Conservation (phyloP, 2,113 vertebrate species). For the Mungos mungo region DNA sequence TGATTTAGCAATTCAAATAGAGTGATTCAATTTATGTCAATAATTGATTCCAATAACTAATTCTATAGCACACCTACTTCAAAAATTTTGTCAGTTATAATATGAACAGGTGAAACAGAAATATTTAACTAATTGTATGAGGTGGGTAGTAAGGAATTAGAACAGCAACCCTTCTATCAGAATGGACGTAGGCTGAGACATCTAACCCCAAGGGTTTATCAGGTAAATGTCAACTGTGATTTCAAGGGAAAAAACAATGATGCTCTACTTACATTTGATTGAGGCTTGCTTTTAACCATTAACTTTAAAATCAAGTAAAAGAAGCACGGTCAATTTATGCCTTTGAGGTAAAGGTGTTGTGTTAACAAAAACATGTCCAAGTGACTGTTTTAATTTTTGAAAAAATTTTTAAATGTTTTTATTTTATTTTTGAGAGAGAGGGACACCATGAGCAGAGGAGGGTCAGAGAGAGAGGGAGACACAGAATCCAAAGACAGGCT, state of each 20-base stretch:
- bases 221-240: neutral
- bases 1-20: slow-evolving; percentile 27
- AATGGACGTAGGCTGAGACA: neutral
- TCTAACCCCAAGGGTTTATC: neutral
- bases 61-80: neutral
- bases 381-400: neutral
- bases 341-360: neutral
- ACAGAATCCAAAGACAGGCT: no score
- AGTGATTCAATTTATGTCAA: neutral
- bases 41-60: neutral
- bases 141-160: neutral
- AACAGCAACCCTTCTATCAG: neutral
- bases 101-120: neutral
- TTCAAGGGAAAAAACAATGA: neutral
- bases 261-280: neutral
- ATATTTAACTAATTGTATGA: neutral
- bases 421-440: no score
- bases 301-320: slow-evolving; percentile 39
- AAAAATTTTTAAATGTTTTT: neutral
- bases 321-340: neutral
- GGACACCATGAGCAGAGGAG: no score
- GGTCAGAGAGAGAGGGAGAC: no score
- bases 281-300: neutral
- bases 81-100: neutral
- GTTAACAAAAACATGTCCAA: neutral